Evolutionary conservation across 2,888 invertebrate genomes (phyloP).

Genomic region (Amiota minor): DNA sequence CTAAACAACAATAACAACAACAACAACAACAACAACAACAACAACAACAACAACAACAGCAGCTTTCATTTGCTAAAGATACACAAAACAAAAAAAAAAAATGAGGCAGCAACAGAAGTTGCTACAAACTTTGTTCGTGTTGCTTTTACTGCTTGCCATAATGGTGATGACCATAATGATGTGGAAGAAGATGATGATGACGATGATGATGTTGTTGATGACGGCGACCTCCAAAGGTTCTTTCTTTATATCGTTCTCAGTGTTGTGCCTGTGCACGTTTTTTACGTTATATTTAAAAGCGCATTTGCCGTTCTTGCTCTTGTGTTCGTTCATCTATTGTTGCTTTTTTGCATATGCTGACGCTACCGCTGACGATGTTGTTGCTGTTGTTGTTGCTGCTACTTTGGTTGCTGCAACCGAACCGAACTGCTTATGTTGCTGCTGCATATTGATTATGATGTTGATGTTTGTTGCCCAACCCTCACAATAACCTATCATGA

Average conservation of each 20-base stretch:
- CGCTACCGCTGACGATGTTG: conserved; percentile 7
- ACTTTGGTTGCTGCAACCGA: conserved; percentile 40
- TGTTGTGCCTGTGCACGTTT: conserved; percentile 30
- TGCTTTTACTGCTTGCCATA: conserved; percentile 6
- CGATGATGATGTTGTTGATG: conserved; percentile 16
- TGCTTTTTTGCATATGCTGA: conserved; percentile 34
- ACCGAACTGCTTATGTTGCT: neutral
- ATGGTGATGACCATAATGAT: conserved; percentile 9
- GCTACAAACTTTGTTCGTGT: conserved; percentile 20
- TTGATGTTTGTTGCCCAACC: conserved; percentile 41
- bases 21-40: conserved; percentile 35
- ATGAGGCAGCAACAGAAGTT: conserved; percentile 14
- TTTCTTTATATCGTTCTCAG: conserved; percentile 7
- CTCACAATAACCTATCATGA: conserved; percentile 34
- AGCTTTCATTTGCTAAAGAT: neutral
- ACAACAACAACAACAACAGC: conserved; percentile 37
- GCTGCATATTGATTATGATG: conserved; percentile 42
- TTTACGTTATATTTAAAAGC: conserved; percentile 31
- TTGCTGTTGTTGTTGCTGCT: conserved; percentile 31
- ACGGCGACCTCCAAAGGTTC: conserved; percentile 37
- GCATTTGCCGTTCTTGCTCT: conserved; percentile 34
- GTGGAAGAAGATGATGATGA: conserved; percentile 11
- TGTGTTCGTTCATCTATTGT: conserved; percentile 20
- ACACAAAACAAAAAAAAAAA: neutral
- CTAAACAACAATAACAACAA: conserved; percentile 37